Evolutionary conservation across 2,797 vertebrate genomes (phyloP), one percentile per base, ranked within the genome.

Genomic region (Mus minutoides): DNA sequence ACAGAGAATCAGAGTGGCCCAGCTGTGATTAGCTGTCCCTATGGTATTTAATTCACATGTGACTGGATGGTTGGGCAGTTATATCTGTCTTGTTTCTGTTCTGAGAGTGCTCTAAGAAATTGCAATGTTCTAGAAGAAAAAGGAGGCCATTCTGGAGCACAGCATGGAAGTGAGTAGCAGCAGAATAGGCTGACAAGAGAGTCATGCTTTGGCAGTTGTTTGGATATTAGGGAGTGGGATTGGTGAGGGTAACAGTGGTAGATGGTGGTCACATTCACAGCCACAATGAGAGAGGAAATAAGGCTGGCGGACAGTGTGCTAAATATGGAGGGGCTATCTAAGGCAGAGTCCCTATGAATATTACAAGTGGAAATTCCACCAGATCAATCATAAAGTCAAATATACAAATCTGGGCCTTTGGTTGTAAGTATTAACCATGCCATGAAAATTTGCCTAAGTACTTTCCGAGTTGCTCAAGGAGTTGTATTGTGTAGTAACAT

Each of bases 361-460:
- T 94, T 91, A 52, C 43, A 93, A 94, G 46, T 88, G 54, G 87
- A 64, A 93, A 90, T 92, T 49, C 58, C 80, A 24, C 87, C 64
- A 90, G 31, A 34, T 89, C 93, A 92, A 80, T 87, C 90, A 96
- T 82, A 93, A 90, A 82, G 40, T 94, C 24, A 21, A 43, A 62
- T 83, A 52, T 40, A 7, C 76, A 62, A 67, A 56, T 76, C 60
- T 96, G 82, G 29, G 84, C 17, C 34, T 92, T 84, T 88, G 49
- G 52, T 80, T 91, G 62, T 87, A 71, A 82, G 85, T 96, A 73
- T 94, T 94, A 69, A 34, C 69, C 78, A 79, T 90, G 37, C 90
- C 78, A 88, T 94, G 88, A 94, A 96, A 93, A 54, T 64, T 92
- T 91, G 24, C 43, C 56, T 56, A 94, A 85, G 40, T 94, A 82